Base-by-base conservation (phyloP, 2,113 vertebrate genomes). In the Oncorhynchus clarkii region DNA sequence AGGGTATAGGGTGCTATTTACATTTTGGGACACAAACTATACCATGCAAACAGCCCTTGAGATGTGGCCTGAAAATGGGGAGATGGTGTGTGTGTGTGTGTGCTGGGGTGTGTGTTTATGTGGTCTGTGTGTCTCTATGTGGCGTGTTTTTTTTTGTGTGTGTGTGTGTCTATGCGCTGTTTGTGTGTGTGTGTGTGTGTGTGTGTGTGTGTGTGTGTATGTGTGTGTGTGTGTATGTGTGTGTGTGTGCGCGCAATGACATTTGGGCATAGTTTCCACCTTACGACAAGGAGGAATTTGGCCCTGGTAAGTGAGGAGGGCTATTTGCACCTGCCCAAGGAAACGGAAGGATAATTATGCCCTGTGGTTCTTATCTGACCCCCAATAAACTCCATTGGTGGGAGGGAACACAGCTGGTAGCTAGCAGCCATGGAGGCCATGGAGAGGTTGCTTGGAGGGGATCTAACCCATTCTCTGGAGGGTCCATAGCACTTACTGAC, bases 251-350 rank as follows among this genome's bases (percentile, higher is more conserved):
- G 27, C 5, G 51, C 24, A 29, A 12, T 45, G 68, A 22, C 68
- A 70, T 70, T 70, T 24, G 22, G 11, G 39, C 45, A 86, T 86
- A 86, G 73, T 86, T 86, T 86, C 84, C 84, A n/a, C 73, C 75
- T 84, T 82, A 82, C 79, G 66, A 34, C 18, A 22, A 34, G 69
- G 22, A 31, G 66, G 75, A 60, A 77, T 77, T 75, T 75, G 1
- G 57, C 62, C 75, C 39, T 51, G 68, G 65, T 71, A 75, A 73
- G 77, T 70, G 45, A n/a, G 24, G 26, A 16, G 45, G 3, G 5
- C 70, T 73, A 77, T 64, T 69, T 77, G 85, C 92, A 92, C 91
- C 90, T 93, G 91, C 87, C 88, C 72, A 27, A 74, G 88, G 76
- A 86, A 87, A 84, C 77, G 85, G 88, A 87, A 89, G 80, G 80